These are phyloP conservation scores for Datnioides undecimradiatus DNA, from an alignment of 2,113 vertebrate genomes.

Conservation along the genomic window DNA sequence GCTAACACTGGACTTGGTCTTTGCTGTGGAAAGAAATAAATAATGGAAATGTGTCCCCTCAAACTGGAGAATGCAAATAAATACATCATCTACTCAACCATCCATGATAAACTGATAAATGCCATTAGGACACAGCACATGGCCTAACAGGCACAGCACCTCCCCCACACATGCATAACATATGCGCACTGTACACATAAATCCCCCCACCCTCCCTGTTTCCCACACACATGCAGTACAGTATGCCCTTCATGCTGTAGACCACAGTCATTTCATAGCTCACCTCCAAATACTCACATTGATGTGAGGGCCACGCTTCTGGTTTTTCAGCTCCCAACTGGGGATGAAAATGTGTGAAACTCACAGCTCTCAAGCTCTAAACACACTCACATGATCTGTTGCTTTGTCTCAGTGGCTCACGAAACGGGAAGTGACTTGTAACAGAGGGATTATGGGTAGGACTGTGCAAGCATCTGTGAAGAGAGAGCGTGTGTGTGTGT, in stretches of 20 bases:
- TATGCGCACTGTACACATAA: constrained; percentile 34
- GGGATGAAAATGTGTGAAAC: constrained; percentile 20
- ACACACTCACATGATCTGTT: constrained; percentile 72
- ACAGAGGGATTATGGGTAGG: constrained; percentile 78
- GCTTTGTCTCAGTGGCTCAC: constrained; percentile 71
- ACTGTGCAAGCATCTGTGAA: constrained; percentile 41
- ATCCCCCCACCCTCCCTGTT: neutral
- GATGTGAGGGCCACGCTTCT: neutral
- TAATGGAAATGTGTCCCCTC: neutral
- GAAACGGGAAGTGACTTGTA: constrained; percentile 78
- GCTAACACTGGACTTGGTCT: constrained; percentile 29
- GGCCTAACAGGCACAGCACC: constrained; percentile 12
- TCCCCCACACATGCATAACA: constrained; percentile 33
- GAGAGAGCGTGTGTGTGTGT: constrained; percentile 33
- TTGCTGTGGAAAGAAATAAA: constrained; percentile 14
- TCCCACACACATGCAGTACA: constrained; percentile 10
- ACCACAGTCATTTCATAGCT: constrained; percentile 30
- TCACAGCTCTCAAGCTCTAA: constrained; percentile 33
- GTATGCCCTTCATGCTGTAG: neutral
- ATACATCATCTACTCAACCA: constrained; percentile 28
- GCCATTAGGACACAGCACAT: constrained; percentile 32
- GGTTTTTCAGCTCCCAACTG: neutral
- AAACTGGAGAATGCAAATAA: constrained; percentile 22
- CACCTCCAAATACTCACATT: constrained; percentile 54
- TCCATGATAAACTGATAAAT: constrained; percentile 15